Evolutionary conservation across 2,113 vertebrate species (phyloP), one percentile per base, ranked within the genome.

Genomic region (Urocynchramus pylzowi): DNA sequence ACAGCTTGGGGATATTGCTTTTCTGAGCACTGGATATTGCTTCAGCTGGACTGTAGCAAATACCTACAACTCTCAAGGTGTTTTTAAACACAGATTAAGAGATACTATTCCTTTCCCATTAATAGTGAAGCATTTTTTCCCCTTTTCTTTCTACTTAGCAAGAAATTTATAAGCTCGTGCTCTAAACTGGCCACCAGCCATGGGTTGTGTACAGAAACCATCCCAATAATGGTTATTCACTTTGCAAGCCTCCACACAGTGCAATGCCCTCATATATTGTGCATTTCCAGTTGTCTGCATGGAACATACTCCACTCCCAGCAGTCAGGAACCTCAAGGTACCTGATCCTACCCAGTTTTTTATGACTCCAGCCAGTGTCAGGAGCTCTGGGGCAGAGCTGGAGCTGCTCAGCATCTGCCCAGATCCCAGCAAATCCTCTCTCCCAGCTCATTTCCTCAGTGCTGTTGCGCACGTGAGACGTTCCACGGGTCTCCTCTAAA

Each of bases 21-120:
- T 75, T 13, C 79, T 60, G 60, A 84, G 71, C 1, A 0, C 47
- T 86, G 63, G 13, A 5, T 76, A 65, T 87, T 42, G 93, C 92
- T 92, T 78, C 35, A 39, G 47, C 33, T 73, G 86, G 79, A 87
- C 64, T 39, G 22, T 1, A 75, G 76, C 85, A 60, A 31, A 30
- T 30, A 60, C 2, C 17, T 69, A 42, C 1, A 28, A 30, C 52
- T 81, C 67, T 24, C 79, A 53, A 59, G 60, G 84, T 33, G 56
- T 33, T 64, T 90, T 84, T 37, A 78, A 85, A 52, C 76, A 16
- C 2, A 81, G 88, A 87, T 89, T 47, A 94, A 94, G 81, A 97
- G 88, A 53, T 56, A 16, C 53, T 57, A 50, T 57, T 77, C 88
- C 52, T 61, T 84, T 64, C 57, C 61, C 73, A 87, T 90, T 89